Conservation (phyloP, 2,113 vertebrate genomes). For the Rhea pennata region DNA sequence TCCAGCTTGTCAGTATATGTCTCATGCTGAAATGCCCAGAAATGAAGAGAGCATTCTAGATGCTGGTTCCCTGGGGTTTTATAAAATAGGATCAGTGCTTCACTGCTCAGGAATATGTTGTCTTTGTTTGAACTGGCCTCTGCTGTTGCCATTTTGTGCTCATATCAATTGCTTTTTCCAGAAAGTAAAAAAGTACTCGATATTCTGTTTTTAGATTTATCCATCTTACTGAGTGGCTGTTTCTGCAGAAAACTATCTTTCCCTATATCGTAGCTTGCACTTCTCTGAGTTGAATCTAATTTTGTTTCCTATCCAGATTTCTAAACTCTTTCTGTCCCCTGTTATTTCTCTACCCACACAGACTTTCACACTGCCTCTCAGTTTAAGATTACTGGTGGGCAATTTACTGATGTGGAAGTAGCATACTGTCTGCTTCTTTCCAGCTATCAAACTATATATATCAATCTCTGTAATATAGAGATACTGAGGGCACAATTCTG, state of each 20-base stretch:
- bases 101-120: neutral
- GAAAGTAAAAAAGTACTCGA: slow-evolving; percentile 35
- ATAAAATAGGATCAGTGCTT: neutral
- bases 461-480: neutral
- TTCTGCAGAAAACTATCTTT: slow-evolving; percentile 55
- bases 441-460: neutral
- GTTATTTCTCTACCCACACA: slow-evolving; percentile 72
- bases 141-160: slow-evolving; percentile 14
- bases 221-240: slow-evolving; percentile 46
- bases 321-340: slow-evolving; percentile 68
- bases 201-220: slow-evolving; percentile 26
- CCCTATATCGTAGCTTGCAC: slow-evolving; percentile 8
- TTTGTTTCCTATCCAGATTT: slow-evolving; percentile 61
- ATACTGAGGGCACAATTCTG: slow-evolving; percentile 13
- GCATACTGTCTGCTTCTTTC: slow-evolving; percentile 55
- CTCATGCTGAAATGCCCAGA: neutral
- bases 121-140: slow-evolving; percentile 31
- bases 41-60: neutral
- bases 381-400: slow-evolving; percentile 67
- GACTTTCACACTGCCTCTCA: slow-evolving; percentile 72
- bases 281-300: slow-evolving; percentile 54
- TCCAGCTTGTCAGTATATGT: neutral
- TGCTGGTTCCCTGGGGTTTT: neutral
- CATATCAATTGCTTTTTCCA: slow-evolving; percentile 22
- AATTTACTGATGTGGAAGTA: slow-evolving; percentile 59